These are phyloP conservation scores for Varanus komodoensis DNA, from an alignment of 2,113 vertebrate genomes.

Conservation along the genomic window DNA sequence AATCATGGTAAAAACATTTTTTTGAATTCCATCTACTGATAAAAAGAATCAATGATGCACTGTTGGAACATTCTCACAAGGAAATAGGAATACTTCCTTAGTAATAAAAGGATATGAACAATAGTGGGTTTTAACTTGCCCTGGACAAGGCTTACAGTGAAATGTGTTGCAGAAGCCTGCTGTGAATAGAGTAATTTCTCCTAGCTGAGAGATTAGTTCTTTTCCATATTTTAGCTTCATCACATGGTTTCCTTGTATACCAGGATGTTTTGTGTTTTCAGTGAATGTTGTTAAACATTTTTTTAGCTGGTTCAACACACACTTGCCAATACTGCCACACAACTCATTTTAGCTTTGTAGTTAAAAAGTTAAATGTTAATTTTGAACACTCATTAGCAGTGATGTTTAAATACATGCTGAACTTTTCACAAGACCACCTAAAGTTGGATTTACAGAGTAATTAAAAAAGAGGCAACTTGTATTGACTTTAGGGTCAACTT, in stretches of 20 bases:
- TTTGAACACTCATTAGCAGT: neutral
- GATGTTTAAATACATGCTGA: neutral
- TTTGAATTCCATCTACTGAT: no score
- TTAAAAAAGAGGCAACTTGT: neutral
- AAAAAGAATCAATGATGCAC: no score
- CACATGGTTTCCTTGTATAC: neutral
- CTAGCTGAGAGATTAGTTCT: neutral
- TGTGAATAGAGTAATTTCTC: neutral
- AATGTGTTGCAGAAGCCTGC: neutral
- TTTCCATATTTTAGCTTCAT: neutral
- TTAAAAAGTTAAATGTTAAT: neutral
- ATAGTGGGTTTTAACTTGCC: no score
- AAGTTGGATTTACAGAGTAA: neutral
- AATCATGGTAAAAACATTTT: no score
- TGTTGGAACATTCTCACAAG: no score
- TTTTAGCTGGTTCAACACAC: neutral
- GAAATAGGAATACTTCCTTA: no score
- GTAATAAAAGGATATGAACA: neutral
- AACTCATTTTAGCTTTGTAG: neutral
- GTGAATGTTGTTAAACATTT: neutral
- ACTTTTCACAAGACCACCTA: neutral
- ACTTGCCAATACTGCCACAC: neutral
- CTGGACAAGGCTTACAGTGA: neutral
- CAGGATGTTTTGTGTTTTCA: neutral
- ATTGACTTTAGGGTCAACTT: no score